Percentiles rank a stretch among this genome's conserved stretches.
Conservation (phyloP, 1,140 invertebrate species). For the Euwallacea fornicatus region DNA sequence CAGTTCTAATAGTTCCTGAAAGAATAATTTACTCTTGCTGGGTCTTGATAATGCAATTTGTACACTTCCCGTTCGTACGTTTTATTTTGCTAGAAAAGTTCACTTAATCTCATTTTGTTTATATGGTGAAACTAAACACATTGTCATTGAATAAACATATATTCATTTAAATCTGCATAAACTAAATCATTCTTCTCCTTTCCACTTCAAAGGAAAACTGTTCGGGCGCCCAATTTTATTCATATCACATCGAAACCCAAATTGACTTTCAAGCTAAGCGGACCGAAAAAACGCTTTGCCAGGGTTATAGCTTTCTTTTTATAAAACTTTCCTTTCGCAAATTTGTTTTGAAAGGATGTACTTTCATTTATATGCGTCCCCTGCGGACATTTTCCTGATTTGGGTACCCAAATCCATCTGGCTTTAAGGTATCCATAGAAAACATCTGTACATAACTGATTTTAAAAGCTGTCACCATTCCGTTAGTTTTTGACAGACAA, state of each 20-base stretch:
- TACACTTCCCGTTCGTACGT: conserved; percentile 1
- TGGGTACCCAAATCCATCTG: not conserved
- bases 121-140: no score
- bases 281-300: conserved; percentile 30
- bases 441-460: not conserved
- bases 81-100: not conserved
- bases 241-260: conserved; percentile 32
- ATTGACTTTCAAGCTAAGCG: conserved; percentile 32
- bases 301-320: conserved; percentile 26
- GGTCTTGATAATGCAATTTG: conserved; percentile 16
- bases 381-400: not conserved
- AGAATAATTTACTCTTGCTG: conserved; percentile 20
- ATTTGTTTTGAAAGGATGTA: conserved; percentile 31
- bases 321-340: conserved; percentile 17
- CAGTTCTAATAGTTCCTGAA: conserved; percentile 16
- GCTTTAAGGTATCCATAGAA: not conserved
- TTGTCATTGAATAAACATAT: not conserved
- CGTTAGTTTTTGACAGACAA: no score
- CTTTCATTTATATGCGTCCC: conserved; percentile 27
- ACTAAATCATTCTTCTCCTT: conserved; percentile 18
- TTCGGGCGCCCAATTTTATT: conserved; percentile 28
- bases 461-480: no score
- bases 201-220: conserved; percentile 8
- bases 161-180: conserved; percentile 24
- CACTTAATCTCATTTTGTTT: no score